phyloP scores from a whole-genome alignment of 2,113 vertebrate genomes.

The Eurypyga helias region DNA sequence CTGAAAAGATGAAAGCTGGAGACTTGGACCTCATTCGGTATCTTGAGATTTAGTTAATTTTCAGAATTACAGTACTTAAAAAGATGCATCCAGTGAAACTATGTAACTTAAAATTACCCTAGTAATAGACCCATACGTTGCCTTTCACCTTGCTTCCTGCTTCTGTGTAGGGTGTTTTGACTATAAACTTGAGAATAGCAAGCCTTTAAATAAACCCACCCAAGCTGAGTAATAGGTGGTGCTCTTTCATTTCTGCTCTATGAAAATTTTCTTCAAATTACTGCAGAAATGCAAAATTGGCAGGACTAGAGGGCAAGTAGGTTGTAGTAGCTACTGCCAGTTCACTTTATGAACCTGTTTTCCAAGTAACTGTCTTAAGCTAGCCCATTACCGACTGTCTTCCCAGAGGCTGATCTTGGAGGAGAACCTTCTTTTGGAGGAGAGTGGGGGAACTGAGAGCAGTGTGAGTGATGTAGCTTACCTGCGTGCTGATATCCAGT shows the following conservation, averaged over 20 bases:
- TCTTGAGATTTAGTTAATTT: background rate
- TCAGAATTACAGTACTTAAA: background rate
- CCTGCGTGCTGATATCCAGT: constrained; percentile 84
- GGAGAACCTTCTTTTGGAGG: background rate
- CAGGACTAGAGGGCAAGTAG: background rate
- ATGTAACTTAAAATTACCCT: background rate
- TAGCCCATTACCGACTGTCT: background rate
- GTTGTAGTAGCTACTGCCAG: background rate
- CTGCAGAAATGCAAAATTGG: background rate
- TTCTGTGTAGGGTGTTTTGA: background rate
- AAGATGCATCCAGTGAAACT: background rate
- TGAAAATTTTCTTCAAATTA: background rate
- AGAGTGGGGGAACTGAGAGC: background rate
- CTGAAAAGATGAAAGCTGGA: background rate
- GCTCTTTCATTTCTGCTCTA: background rate
- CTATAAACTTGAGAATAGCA: background rate
- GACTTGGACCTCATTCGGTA: background rate
- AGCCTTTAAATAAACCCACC: background rate
- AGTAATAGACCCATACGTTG: background rate
- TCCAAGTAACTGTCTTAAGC: background rate
- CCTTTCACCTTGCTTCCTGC: background rate
- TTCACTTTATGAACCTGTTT: background rate
- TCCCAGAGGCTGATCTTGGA: background rate
- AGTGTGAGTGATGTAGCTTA: constrained; percentile 7
- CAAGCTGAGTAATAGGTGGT: background rate